Conservation (phyloP, 2,888 invertebrate genomes). For the Agriotes lineatus region DNA sequence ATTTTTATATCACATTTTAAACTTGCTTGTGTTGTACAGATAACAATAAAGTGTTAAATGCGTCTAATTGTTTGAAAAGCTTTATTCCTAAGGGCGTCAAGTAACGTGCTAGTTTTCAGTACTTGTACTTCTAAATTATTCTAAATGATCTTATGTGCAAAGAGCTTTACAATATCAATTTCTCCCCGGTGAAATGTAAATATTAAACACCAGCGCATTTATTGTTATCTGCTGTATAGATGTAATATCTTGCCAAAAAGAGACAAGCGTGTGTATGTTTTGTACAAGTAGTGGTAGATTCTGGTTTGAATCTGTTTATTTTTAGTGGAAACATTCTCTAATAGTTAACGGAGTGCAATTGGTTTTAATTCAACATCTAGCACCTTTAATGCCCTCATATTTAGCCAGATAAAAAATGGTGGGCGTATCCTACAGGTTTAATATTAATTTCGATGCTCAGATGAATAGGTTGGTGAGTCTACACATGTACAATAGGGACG, state of each 20-base stretch:
- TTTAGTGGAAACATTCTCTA: no score
- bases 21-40: constrained; percentile 24
- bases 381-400: neutral
- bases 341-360: no score
- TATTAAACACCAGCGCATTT: neutral
- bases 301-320: no score
- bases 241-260: constrained; percentile 30
- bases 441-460: neutral
- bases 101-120: no score
- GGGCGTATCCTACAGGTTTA: neutral
- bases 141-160: neutral
- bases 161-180: no score
- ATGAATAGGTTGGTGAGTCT: neutral
- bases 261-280: neutral
- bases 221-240: constrained; percentile 21
- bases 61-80: no score
- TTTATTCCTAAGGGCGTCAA: no score
- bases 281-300: neutral
- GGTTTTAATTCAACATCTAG: no score
- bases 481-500: constrained; percentile 3
- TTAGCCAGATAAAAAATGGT: neutral
- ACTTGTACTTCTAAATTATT: no score
- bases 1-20: constrained; percentile 33
- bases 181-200: no score
- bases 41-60: constrained; percentile 27